A percentile compares a stretch with the other conserved stretches of the same genome.
Evolutionary conservation across 2,888 invertebrate genomes (phyloP).

Genomic region (Phengaris alcon): DNA sequence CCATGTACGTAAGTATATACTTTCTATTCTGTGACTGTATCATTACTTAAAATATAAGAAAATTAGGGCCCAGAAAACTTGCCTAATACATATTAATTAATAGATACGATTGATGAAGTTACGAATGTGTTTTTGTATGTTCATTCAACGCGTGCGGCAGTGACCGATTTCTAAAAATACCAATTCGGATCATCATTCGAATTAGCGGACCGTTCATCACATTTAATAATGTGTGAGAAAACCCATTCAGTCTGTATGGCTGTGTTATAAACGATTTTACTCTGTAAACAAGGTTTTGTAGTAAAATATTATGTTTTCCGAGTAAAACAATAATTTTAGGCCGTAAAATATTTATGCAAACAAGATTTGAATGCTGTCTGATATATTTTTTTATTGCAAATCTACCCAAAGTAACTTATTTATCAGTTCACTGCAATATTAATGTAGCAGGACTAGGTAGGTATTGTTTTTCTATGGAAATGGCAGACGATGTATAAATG

Average conservation of each 20-base stretch:
- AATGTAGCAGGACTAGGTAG: too few relatives aligned
- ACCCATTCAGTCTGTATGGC: not conserved
- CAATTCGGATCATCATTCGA: constrained; percentile 38
- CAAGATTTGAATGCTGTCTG: not conserved
- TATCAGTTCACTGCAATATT: too few relatives aligned
- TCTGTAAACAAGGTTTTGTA: constrained; percentile 6
- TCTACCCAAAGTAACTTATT: too few relatives aligned
- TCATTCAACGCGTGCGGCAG: constrained; percentile 30
- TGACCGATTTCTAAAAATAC: constrained; percentile 40
- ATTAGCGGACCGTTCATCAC: constrained; percentile 32
- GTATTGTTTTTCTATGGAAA: too few relatives aligned
- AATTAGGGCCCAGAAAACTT: too few relatives aligned
- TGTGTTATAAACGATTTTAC: constrained; percentile 15
- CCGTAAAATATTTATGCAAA: not conserved
- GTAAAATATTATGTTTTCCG: not conserved
- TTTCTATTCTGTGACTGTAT: too few relatives aligned
- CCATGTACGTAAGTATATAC: too few relatives aligned
- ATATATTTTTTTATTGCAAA: not conserved
- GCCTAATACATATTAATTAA: too few relatives aligned
- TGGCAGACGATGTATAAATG: too few relatives aligned
- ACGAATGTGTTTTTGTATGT: constrained; percentile 7
- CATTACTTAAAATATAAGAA: too few relatives aligned
- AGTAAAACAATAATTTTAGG: not conserved
- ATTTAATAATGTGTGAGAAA: constrained; percentile 19
- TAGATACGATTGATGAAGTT: not conserved